Evolutionary conservation across 1,140 invertebrate species (phyloP).

Genomic region (Drosophila kohkoa): DNA sequence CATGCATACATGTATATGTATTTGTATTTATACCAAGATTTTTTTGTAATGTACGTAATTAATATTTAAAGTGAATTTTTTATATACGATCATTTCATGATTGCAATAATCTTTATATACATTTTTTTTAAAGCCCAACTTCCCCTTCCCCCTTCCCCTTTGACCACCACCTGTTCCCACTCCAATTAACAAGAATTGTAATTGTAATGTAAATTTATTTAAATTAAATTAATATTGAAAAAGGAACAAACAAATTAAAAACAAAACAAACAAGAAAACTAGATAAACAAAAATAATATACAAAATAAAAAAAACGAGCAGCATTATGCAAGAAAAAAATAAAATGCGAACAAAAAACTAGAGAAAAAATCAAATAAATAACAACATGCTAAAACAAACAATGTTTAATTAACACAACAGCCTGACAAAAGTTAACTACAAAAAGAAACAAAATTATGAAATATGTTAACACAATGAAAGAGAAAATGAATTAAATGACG

Average conservation of each 20-base stretch:
- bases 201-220: constrained; percentile 54
- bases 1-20: constrained; percentile 36
- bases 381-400: constrained; percentile 46
- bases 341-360: constrained; percentile 40
- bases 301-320: constrained; percentile 10
- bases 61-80: constrained; percentile 56
- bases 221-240: constrained; percentile 57
- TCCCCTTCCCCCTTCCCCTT: background rate
- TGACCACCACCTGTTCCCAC: background rate
- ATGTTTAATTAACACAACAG: constrained; percentile 48
- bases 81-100: constrained; percentile 38
- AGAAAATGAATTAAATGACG: constrained; percentile 15
- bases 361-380: constrained; percentile 55
- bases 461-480: background rate
- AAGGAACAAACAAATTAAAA: constrained; percentile 34
- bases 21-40: constrained; percentile 50
- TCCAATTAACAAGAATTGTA: constrained; percentile 47
- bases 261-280: constrained; percentile 53
- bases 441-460: constrained; percentile 50
- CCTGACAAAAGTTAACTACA: constrained; percentile 65
- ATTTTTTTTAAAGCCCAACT: constrained; percentile 28
- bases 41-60: constrained; percentile 59
- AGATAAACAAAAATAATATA: constrained; percentile 24
- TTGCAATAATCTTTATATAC: constrained; percentile 24
- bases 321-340: constrained; percentile 27